Percentiles rank a stretch among this genome's conserved stretches.
These are phyloP conservation scores for Papilio elwesi DNA, from an alignment of 2,888 invertebrate species.

Conservation along the genomic window DNA sequence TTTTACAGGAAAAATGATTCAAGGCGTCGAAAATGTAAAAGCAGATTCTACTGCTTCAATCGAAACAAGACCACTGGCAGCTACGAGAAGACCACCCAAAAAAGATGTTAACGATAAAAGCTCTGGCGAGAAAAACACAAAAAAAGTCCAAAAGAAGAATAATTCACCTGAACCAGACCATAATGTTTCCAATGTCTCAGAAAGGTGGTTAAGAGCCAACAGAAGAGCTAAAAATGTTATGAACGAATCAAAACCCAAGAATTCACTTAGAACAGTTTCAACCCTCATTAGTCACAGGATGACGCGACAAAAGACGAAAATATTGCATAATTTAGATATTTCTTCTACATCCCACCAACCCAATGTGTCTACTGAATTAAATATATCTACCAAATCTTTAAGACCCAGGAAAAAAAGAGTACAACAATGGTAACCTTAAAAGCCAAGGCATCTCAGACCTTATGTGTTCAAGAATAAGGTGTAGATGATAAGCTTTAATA, in stretches of 20 bases:
- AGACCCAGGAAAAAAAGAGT: conserved; percentile 36
- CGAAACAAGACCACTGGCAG: background rate
- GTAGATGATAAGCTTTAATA: conserved; percentile 14
- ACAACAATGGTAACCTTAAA: background rate
- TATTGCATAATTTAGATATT: background rate
- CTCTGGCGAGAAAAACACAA: background rate
- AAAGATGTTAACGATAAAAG: conserved; percentile 2
- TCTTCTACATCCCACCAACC: background rate
- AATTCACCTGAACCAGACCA: conserved; percentile 3
- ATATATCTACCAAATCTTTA: conserved; percentile 42
- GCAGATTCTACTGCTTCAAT: background rate
- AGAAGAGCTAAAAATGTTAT: conserved; percentile 8
- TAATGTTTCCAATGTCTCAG: conserved; percentile 2
- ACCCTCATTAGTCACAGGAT: conserved; percentile 31
- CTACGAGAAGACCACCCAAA: background rate
- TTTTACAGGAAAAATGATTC: background rate
- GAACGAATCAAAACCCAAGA: conserved; percentile 41
- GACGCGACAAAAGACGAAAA: conserved; percentile 13
- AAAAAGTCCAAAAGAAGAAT: conserved; percentile 7
- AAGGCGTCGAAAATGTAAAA: background rate
- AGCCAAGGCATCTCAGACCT: background rate
- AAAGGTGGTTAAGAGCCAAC: conserved; percentile 17
- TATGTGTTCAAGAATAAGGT: background rate
- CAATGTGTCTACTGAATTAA: conserved; percentile 22
- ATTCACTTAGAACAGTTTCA: conserved; percentile 27